Base-by-base conservation (phyloP, 2,888 invertebrate genomes). In the Hermaeophaga mercurialis region DNA sequence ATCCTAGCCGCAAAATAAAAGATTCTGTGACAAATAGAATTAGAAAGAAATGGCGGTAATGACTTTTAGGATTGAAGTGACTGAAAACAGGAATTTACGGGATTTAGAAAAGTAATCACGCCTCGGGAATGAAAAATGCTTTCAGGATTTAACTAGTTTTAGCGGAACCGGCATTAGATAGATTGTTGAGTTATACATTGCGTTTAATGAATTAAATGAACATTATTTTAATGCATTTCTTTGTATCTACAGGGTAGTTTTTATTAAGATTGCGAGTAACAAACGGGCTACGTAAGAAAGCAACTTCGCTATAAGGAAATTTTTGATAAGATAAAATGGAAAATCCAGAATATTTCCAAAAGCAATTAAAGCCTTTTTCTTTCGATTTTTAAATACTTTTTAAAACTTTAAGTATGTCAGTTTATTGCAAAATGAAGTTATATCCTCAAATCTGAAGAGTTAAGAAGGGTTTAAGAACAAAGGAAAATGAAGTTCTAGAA, bases 1-100 rank as follows among this genome's bases (percentile, higher is more conserved):
- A 58, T 58, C n/a, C 49, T 54, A 49, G 36, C 58, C 54, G 47
- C 50, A 47, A 46, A 54, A 54, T 54, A 58, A 58, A 53, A 54
- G 54, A 36, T 22, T 41, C 28, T 22, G 34, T 50, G 46, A 54
- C 55, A 59, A 59, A 55, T 56, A 53, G 43, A 54, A 57, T 49
- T 48, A 43, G 38, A 56, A 56, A 43, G 55, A 56, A 44, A 56
- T 44, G 19, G 52, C 34, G 34, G 49, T 49, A 49, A 49, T 49
- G 55, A 48, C 49, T 52, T 52, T 52, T 11, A 26, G 52, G 52
- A 52, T 44, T 52, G 44, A 43, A 43, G 43, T 34, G 43, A 49
- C 28, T 44, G 52, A 52, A 52, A 52, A 52, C 52, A 44, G 44
- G 52, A 52, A 52, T 52, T 52, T 52, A 52, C 52, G 43, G 52